Evolutionary conservation across 2,797 vertebrate species (phyloP).

Genomic region (Hydrophis major): DNA sequence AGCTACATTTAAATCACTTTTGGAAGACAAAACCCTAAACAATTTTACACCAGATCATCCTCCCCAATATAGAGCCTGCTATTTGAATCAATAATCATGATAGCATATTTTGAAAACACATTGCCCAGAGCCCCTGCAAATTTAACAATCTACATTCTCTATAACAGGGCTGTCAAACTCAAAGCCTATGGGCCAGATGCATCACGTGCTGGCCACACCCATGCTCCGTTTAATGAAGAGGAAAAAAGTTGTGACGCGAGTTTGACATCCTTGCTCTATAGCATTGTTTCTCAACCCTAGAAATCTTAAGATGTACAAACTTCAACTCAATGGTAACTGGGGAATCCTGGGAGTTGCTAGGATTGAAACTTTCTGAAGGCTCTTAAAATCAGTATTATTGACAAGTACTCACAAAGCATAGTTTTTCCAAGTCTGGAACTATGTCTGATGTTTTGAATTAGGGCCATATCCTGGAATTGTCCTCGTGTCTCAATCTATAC

Average conservation of each 20-base stretch:
- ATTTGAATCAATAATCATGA: background rate
- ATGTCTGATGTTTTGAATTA: background rate
- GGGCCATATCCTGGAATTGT: background rate
- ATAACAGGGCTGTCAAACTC: too few species aligned
- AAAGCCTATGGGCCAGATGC: too few species aligned
- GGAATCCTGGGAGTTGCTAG: background rate
- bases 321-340: background rate
- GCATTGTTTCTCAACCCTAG: background rate
- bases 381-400: background rate
- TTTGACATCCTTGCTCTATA: background rate
- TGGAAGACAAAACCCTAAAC: background rate
- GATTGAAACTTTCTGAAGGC: background rate
- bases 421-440: background rate
- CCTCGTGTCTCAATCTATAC: background rate
- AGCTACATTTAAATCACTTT: background rate
- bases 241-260: too few species aligned
- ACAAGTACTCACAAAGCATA: background rate
- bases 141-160: background rate
- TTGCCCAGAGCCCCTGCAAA: background rate
- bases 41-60: background rate
- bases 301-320: background rate
- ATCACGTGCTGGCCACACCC: too few species aligned
- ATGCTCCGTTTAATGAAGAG: too few species aligned
- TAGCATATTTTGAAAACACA: background rate
- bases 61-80: background rate